Conservation (phyloP, 2,888 invertebrate species). For the Hetaerina titia region DNA sequence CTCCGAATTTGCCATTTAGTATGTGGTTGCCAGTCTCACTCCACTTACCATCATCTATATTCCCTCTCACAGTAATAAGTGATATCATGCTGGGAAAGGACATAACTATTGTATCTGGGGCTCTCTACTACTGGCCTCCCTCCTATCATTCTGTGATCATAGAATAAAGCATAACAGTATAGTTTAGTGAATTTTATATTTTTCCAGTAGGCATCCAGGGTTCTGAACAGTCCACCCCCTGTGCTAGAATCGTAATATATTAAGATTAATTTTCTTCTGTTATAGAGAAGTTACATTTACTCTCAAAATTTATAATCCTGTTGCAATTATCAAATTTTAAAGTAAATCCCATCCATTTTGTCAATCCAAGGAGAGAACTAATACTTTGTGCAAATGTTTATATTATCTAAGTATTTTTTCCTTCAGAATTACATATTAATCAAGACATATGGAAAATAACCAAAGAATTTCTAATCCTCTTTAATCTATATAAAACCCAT, state of each 20-base stretch:
- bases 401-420: not conserved
- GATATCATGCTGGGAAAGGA: not conserved
- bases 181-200: constrained; percentile 8
- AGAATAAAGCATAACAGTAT: not conserved
- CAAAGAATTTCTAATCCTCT: not conserved
- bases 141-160: constrained; percentile 12
- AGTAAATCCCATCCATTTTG: not conserved
- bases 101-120: not conserved
- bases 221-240: not conserved
- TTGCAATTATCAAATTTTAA: not conserved
- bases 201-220: not conserved
- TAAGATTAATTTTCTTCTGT: not conserved
- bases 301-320: not conserved
- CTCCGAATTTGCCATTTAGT: not conserved
- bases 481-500: not conserved
- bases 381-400: not conserved
- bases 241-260: not conserved
- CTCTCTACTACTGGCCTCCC: not conserved
- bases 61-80: not conserved
- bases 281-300: not conserved
- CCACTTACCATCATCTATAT: not conserved
- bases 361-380: not conserved
- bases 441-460: not conserved
- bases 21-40: not conserved
- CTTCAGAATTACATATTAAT: not conserved